Conservation (phyloP, 2,888 invertebrate genomes). For the Dryadula phaetusa region DNA sequence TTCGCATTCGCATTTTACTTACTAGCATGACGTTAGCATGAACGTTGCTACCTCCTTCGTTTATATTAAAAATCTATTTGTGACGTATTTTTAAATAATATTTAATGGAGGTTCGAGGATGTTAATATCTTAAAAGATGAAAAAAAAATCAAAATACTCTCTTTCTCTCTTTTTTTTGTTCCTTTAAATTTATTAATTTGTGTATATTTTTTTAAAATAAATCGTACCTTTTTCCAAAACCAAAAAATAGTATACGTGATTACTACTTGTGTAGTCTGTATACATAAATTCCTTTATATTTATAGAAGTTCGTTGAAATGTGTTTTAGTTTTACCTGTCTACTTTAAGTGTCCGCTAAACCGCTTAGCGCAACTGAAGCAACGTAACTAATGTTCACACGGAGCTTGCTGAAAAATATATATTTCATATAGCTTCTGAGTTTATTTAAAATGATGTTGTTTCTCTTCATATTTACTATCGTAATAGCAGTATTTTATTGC, state of each 20-base stretch:
- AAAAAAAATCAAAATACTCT: too few species aligned
- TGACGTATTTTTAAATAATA: background rate
- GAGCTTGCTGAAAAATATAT: background rate
- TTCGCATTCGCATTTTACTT: background rate
- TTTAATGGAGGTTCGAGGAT: too few species aligned
- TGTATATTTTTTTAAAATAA: too few species aligned
- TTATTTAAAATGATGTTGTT: background rate
- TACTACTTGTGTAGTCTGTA: too few species aligned
- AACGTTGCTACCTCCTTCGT: background rate
- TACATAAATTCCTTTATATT: background rate
- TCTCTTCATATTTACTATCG: too few species aligned
- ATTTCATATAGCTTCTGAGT: background rate
- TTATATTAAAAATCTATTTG: background rate
- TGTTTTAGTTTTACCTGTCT: slow-evolving; percentile 60
- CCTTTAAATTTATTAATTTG: too few species aligned
- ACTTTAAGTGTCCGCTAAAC: slow-evolving; percentile 49
- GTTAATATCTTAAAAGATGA: too few species aligned
- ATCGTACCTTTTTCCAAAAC: too few species aligned
- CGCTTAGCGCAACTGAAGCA: slow-evolving; percentile 42
- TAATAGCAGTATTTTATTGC: too few species aligned
- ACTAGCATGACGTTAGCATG: background rate
- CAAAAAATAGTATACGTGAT: too few species aligned
- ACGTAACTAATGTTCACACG: slow-evolving; percentile 22
- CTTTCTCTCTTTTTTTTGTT: too few species aligned
- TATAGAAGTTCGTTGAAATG: slow-evolving; percentile 28